A percentile compares a stretch with the other conserved stretches of the same genome.
Conservation (phyloP, 2,113 vertebrate species). For the Pagrus major region DNA sequence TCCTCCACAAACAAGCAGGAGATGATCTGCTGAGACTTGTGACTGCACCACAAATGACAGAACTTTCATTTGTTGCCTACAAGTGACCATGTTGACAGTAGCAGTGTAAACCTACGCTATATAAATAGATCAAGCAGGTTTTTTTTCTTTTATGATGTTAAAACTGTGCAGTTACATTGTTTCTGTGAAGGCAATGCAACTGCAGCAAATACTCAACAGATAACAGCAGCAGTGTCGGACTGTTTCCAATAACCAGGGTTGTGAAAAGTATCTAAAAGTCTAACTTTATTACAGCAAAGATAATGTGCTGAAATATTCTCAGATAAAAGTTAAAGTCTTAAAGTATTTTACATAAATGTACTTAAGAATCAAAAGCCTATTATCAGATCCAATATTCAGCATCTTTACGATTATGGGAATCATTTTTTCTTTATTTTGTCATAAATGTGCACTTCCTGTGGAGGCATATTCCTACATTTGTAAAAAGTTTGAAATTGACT, state of each 20-base stretch:
- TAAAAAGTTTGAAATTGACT: background rate
- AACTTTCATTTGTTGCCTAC: constrained; percentile 17
- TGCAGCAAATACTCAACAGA: constrained; percentile 7
- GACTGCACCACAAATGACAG: constrained; percentile 20
- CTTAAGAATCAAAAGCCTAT: too few relatives aligned
- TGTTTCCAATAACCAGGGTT: background rate
- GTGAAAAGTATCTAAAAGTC: too few relatives aligned
- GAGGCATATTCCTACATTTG: background rate
- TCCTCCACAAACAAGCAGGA: constrained; percentile 37
- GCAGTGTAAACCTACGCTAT: background rate
- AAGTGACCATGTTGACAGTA: constrained; percentile 15
- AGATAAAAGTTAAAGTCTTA: too few relatives aligned
- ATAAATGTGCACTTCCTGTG: background rate
- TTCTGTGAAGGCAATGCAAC: constrained; percentile 8
- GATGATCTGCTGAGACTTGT: constrained; percentile 42
- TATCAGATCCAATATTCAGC: too few relatives aligned
- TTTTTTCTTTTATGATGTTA: constrained; percentile 4
- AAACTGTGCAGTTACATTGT: background rate
- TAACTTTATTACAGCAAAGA: too few relatives aligned
- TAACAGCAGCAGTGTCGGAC: background rate
- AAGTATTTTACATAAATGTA: too few relatives aligned
- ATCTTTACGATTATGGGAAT: too few relatives aligned
- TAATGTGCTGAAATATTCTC: too few relatives aligned
- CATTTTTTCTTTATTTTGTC: too few relatives aligned
- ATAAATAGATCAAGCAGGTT: constrained; percentile 10